Evolutionary conservation across 2,797 vertebrate species (phyloP).

Genomic region (Phalloptychus januarius): DNA sequence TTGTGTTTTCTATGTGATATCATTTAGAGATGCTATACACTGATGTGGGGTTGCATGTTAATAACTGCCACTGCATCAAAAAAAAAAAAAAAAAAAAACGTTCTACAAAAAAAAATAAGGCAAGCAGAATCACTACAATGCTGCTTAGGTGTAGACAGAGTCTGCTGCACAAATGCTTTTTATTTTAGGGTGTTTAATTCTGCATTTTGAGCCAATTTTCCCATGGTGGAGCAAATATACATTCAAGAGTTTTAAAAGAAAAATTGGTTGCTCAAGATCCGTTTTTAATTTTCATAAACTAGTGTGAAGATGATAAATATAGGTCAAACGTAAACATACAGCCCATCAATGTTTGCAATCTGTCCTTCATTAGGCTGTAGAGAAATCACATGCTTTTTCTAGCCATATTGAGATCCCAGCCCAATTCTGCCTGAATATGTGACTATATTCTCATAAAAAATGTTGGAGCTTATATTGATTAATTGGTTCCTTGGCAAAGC

Average conservation of each 20-base stretch:
- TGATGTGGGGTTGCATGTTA: background rate
- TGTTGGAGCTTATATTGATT: background rate
- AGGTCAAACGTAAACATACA: background rate
- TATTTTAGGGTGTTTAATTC: background rate
- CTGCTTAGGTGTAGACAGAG: background rate
- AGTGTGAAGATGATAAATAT: background rate
- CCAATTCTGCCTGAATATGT: background rate
- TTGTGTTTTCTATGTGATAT: slow-evolving; percentile 6
- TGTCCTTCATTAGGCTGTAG: background rate
- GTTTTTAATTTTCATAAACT: background rate
- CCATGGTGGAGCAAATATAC: background rate
- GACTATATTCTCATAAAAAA: background rate
- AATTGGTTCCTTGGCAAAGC: background rate
- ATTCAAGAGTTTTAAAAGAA: background rate
- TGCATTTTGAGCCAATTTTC: background rate
- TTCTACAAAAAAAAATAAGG: background rate
- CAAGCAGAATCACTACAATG: background rate
- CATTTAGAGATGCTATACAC: background rate
- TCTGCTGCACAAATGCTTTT: background rate
- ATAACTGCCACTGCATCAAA: background rate
- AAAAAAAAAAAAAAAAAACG: background rate
- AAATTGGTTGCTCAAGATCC: background rate
- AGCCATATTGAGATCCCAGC: background rate
- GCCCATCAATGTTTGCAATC: background rate
- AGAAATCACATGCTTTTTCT: background rate